These are phyloP conservation scores for Otus scops DNA, from an alignment of 2,797 vertebrate genomes.

Conservation along the genomic window DNA sequence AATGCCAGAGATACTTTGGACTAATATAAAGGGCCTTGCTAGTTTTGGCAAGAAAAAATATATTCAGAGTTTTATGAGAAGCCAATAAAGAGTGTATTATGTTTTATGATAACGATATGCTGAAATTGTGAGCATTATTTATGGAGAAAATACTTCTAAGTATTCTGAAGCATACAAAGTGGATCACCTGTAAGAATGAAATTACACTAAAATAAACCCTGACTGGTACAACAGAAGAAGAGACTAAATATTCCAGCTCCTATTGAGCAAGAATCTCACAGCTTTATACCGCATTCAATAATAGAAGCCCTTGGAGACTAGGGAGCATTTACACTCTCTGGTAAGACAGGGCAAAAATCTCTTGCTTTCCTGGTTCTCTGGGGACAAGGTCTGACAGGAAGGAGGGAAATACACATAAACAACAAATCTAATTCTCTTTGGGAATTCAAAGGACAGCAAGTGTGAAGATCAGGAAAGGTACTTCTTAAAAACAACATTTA, in stretches of 20 bases:
- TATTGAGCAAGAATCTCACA: not conserved
- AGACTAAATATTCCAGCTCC: not conserved
- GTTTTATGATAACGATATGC: slow-evolving; percentile 25
- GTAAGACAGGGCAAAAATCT: not conserved
- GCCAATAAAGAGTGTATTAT: slow-evolving; percentile 30
- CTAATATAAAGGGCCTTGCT: not conserved
- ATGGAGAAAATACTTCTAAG: not conserved
- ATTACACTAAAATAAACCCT: not conserved
- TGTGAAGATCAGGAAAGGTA: not conserved
- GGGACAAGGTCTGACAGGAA: not conserved
- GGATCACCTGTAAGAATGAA: slow-evolving; percentile 24
- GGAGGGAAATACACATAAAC: not conserved
- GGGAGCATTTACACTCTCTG: not conserved
- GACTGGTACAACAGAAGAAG: not conserved
- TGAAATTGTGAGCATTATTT: slow-evolving; percentile 39
- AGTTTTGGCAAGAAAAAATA: slow-evolving; percentile 39
- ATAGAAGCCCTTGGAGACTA: not conserved
- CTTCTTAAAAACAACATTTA: not conserved
- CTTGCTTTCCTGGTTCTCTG: not conserved
- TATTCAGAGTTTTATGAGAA: slow-evolving; percentile 27
- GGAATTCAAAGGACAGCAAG: not conserved
- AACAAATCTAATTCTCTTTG: not conserved
- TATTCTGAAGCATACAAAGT: not conserved
- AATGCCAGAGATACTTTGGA: slow-evolving; percentile 47
- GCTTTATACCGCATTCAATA: not conserved